Conservation (phyloP, 1,140 invertebrate genomes). For the Sycophaga agraensis region DNA sequence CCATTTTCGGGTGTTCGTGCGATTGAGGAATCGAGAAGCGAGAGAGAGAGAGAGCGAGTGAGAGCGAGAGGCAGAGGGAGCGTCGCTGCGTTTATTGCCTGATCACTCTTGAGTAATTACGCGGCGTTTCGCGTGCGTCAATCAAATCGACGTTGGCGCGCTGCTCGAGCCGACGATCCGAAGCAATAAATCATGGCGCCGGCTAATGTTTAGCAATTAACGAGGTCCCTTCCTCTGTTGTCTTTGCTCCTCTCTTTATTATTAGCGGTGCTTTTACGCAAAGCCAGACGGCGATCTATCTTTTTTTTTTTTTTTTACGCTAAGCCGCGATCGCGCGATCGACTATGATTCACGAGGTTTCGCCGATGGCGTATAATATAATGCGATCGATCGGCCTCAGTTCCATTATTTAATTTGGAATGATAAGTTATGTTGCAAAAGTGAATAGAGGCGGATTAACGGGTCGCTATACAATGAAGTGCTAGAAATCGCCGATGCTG, state of each 20-base stretch:
- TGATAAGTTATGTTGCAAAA: too few relatives aligned
- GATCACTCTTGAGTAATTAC: conserved; percentile 25
- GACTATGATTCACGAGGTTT: too few relatives aligned
- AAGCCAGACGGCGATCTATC: background rate
- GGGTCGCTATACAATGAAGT: too few relatives aligned
- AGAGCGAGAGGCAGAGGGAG: background rate
- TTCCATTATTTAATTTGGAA: background rate
- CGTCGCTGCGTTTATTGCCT: conserved; percentile 11
- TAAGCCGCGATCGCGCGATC: background rate
- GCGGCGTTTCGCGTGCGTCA: conserved; percentile 12
- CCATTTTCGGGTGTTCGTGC: background rate
- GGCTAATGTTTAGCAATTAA: conserved; percentile 25
- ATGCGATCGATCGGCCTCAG: background rate
- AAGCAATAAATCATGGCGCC: conserved; percentile 16
- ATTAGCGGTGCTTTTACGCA: conserved; percentile 6
- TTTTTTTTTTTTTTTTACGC: background rate
- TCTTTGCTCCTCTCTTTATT: background rate
- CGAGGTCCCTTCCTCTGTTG: background rate
- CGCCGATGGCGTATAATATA: background rate
- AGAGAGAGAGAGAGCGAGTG: background rate
- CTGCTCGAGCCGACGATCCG: background rate
- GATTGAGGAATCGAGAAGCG: too few relatives aligned
- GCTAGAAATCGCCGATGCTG: too few relatives aligned
- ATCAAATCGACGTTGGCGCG: conserved; percentile 10
- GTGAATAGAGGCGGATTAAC: too few relatives aligned